Evolutionary conservation across 2,797 vertebrate genomes (phyloP).

Genomic region (Tokudaia tokunoshimensis): DNA sequence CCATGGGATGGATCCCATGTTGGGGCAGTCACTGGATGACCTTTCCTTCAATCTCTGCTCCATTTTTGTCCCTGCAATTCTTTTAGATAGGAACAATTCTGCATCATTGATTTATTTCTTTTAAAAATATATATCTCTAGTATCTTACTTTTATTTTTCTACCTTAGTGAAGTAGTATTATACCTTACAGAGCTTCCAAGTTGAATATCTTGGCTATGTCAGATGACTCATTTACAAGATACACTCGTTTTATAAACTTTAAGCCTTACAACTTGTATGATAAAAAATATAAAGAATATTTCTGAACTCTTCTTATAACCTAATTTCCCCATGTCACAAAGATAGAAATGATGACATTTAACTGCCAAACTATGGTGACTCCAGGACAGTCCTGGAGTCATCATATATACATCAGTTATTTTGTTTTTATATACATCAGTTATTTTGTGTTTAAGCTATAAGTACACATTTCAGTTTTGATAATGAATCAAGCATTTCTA

Average conservation of each 20-base stretch:
- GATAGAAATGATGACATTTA: slow-evolving; percentile 75
- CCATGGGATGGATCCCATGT: not conserved
- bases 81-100: not conserved
- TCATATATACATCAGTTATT: slow-evolving; percentile 71
- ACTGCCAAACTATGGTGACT: slow-evolving; percentile 63
- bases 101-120: not conserved
- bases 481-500: slow-evolving; percentile 52
- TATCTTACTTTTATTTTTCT: slow-evolving; percentile 50
- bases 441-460: slow-evolving; percentile 74
- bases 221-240: slow-evolving; percentile 44
- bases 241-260: slow-evolving; percentile 67
- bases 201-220: slow-evolving; percentile 45
- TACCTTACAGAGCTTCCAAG: slow-evolving; percentile 48
- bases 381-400: slow-evolving; percentile 52
- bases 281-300: slow-evolving; percentile 57
- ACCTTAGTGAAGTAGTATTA: slow-evolving; percentile 67
- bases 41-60: not conserved
- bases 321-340: slow-evolving; percentile 29
- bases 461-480: slow-evolving; percentile 57
- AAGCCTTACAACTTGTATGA: slow-evolving; percentile 11
- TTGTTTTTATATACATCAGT: slow-evolving; percentile 74
- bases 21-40: not conserved
- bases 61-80: not conserved
- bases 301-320: slow-evolving; percentile 41
- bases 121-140: not conserved